Conservation (phyloP, 2,888 invertebrate genomes). For the Drosophila seclusa region DNA sequence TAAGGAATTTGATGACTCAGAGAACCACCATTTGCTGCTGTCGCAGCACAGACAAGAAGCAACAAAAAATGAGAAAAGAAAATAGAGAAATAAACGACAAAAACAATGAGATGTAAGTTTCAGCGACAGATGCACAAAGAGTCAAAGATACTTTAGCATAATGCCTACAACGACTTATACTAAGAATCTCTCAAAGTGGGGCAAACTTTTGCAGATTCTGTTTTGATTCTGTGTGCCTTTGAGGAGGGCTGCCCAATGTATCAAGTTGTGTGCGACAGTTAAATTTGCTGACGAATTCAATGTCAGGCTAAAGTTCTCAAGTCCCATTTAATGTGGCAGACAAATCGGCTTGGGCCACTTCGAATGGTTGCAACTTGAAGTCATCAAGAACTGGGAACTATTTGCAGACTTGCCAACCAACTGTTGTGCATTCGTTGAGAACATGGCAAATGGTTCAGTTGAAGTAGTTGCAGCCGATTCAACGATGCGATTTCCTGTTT, state of each 20-base stretch:
- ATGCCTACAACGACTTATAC: not conserved
- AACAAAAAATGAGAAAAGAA: constrained; percentile 3
- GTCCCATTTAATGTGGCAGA: constrained; percentile 33
- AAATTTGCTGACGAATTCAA: constrained; percentile 39
- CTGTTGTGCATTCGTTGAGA: constrained; percentile 51
- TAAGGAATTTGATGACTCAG: constrained; percentile 69
- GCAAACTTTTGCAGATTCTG: constrained; percentile 68
- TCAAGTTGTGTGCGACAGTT: constrained; percentile 58
- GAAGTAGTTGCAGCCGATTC: constrained; percentile 34
- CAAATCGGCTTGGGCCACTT: constrained; percentile 23
- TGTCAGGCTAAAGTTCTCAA: constrained; percentile 12
- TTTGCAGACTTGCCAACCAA: constrained; percentile 16
- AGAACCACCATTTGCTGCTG: constrained; percentile 23
- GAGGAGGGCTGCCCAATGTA: constrained; percentile 17
- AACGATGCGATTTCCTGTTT: constrained; percentile 71
- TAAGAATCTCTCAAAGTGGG: constrained; percentile 46
- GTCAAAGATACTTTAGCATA: constrained; percentile 2
- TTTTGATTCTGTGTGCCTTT: constrained; percentile 31
- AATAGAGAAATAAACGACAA: constrained; percentile 2
- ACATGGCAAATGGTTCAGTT: constrained; percentile 44
- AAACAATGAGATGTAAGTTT: constrained; percentile 5
- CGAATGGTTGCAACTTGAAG: constrained; percentile 4
- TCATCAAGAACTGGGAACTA: not conserved
- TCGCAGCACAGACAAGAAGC: constrained; percentile 1
- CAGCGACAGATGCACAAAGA: constrained; percentile 19